Evolutionary conservation across 2,113 vertebrate genomes (phyloP).

Genomic region (Entomyzon cyanotis): DNA sequence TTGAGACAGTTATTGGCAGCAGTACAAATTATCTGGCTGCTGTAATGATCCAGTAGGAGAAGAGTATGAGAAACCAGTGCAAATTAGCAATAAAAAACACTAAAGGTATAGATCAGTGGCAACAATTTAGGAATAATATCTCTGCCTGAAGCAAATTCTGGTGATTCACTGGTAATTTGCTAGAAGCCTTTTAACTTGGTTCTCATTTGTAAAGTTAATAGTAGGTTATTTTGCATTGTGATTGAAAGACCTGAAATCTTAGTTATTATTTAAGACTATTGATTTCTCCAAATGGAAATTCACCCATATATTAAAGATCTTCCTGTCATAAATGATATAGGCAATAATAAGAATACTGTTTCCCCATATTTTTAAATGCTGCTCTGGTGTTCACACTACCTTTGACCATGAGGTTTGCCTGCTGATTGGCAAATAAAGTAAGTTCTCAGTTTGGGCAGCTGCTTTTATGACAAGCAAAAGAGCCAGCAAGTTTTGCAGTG

Average conservation of each 20-base stretch:
- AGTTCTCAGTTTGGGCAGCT: not conserved
- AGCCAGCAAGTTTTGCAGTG: not conserved
- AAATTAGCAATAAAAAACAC: conserved; percentile 50
- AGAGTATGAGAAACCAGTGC: conserved; percentile 35
- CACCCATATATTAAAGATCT: conserved; percentile 2
- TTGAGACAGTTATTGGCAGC: conserved; percentile 44
- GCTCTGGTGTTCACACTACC: fast-evolving
- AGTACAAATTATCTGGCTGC: conserved; percentile 30
- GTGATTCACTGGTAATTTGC: conserved; percentile 62
- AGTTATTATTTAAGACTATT: conserved; percentile 52
- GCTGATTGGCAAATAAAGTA: not conserved
- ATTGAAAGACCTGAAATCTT: conserved; percentile 50
- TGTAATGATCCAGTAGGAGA: conserved; percentile 51
- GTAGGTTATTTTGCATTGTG: conserved; percentile 45
- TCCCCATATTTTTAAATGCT: not conserved
- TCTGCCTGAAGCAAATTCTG: conserved; percentile 48
- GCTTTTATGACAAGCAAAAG: not conserved
- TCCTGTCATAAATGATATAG: conserved; percentile 8
- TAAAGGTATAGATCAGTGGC: conserved; percentile 39
- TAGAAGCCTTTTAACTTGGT: conserved; percentile 60
- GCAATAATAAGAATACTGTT: not conserved
- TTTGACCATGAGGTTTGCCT: not conserved
- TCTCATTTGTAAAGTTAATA: conserved; percentile 64
- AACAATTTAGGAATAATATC: conserved; percentile 49
- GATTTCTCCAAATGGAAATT: conserved; percentile 33